Conservation (phyloP, 2,888 invertebrate species). For the Anorthoa munda region DNA sequence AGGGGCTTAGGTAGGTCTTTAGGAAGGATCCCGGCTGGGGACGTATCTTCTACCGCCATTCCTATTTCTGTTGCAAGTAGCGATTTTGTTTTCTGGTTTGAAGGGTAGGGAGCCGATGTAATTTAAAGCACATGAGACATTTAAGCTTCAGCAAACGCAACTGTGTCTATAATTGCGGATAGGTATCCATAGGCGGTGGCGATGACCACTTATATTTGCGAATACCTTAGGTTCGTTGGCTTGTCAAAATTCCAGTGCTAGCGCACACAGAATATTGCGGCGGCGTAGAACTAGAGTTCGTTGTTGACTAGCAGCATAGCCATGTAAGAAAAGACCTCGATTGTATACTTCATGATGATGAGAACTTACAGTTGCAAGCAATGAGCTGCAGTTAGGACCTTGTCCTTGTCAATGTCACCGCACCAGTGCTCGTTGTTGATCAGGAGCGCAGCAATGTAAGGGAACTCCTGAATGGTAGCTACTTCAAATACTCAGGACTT, state of each 20-base stretch:
- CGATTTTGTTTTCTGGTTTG: no score
- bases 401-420: slow-evolving; percentile 72
- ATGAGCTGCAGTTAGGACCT: slow-evolving; percentile 84
- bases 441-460: slow-evolving; percentile 79
- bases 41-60: background rate
- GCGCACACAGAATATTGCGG: no score
- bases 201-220: no score
- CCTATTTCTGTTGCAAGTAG: no score
- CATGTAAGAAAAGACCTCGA: no score
- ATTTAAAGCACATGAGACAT: background rate
- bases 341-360: no score
- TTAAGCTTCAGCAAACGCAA: background rate
- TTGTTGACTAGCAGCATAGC: no score
- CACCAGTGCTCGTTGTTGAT: slow-evolving; percentile 15
- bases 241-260: no score
- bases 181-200: no score
- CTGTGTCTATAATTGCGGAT: no score
- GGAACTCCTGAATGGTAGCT: background rate
- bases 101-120: background rate
- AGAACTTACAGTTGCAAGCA: slow-evolving; percentile 83
- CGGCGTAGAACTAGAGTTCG: no score
- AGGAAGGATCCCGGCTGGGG: background rate
- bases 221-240: no score
- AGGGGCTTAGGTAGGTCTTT: background rate
- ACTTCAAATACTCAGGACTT: slow-evolving; percentile 57